A percentile compares a stretch with the other conserved stretches of the same genome.
Evolutionary conservation across 1,140 invertebrate species (phyloP).

Genomic region (Pinna nobilis): DNA sequence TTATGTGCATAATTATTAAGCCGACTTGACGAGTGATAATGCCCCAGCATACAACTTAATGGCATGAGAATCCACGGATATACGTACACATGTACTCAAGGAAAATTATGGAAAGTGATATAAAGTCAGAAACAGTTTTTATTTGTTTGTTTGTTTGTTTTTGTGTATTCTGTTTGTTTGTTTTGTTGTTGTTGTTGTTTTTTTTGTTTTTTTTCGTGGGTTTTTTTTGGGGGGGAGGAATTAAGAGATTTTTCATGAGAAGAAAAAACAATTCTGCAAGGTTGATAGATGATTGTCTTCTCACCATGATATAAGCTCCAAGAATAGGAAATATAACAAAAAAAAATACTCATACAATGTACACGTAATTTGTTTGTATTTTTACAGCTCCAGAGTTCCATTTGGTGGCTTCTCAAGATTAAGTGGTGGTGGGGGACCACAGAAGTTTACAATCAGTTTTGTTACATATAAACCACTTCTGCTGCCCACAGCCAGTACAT

Average conservation of each 20-base stretch:
- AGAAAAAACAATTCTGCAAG: neutral
- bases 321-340: neutral
- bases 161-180: no score
- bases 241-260: neutral
- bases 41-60: no score
- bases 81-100: no score
- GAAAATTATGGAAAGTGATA: no score
- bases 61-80: no score
- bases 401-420: constrained; percentile 69
- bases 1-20: no score
- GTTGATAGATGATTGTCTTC: no score
- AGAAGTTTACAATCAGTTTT: constrained; percentile 66
- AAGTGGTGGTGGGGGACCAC: constrained; percentile 56
- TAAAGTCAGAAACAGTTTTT: no score
- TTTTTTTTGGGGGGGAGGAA: neutral
- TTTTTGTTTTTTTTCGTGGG: neutral
- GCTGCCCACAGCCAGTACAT: constrained; percentile 68
- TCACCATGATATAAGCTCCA: neutral
- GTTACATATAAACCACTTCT: constrained; percentile 47
- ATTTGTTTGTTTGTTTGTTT: no score
- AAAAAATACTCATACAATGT: neutral
- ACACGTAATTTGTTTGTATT: neutral
- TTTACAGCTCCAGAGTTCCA: constrained; percentile 67
- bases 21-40: no score
- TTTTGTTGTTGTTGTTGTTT: no score